phyloP scores from a whole-genome alignment of 2,888 invertebrate genomes.

The Branchellion lobata region DNA sequence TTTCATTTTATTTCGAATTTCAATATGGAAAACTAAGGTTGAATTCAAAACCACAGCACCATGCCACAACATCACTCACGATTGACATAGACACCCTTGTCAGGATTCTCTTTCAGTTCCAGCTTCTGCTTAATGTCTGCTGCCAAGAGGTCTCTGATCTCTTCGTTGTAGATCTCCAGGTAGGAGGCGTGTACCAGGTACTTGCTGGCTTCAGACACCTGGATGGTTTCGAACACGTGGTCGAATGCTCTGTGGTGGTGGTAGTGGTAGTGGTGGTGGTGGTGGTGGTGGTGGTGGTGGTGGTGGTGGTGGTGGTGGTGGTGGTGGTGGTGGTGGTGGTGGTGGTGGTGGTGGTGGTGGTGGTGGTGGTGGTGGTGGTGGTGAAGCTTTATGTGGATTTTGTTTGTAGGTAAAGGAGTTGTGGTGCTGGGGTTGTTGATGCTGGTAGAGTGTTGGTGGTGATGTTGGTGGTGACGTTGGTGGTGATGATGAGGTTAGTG shows the following conservation, averaged over 20 bases:
- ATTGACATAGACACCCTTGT: conserved; percentile 70
- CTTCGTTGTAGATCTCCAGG: conserved; percentile 82
- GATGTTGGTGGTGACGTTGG: too few relatives aligned
- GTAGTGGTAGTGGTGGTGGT: background rate
- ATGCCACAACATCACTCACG: conserved; percentile 63
- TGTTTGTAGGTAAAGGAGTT: conserved; percentile 70
- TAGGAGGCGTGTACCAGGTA: conserved; percentile 77
- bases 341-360: too few relatives aligned
- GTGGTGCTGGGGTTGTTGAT: conserved; percentile 75
- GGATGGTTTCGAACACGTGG: conserved; percentile 75
- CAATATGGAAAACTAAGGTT: too few relatives aligned
- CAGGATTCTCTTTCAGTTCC: conserved; percentile 71
- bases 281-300: too few relatives aligned
- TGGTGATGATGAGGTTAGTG: too few relatives aligned
- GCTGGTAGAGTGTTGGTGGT: background rate
- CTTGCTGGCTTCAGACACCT: conserved; percentile 69
- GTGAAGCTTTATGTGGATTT: background rate
- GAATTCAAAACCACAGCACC: too few relatives aligned
- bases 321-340: too few relatives aligned
- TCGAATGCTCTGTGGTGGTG: conserved; percentile 71
- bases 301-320: too few relatives aligned
- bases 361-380: too few relatives aligned
- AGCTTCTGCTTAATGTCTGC: conserved; percentile 67
- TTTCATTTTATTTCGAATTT: too few relatives aligned
- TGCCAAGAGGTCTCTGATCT: conserved; percentile 72